A percentile compares a stretch with the other conserved stretches of the same genome.
These are phyloP conservation scores for Proteles cristata DNA, from an alignment of 2,113 vertebrate genomes.

Conservation along the genomic window DNA sequence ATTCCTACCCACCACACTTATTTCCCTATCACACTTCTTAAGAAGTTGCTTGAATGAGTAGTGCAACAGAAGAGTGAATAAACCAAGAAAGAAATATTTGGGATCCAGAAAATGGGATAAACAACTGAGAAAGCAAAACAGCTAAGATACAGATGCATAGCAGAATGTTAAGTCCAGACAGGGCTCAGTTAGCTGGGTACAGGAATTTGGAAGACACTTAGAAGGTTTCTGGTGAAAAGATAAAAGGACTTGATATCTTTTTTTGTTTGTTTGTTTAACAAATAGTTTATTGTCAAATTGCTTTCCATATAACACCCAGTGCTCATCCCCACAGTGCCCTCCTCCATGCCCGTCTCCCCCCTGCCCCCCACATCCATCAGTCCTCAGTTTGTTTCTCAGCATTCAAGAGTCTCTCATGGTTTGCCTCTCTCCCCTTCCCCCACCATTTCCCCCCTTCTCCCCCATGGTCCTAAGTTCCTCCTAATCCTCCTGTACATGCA, in stretches of 20 bases:
- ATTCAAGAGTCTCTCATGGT: no score
- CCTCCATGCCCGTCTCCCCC: no score
- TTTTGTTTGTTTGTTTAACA: no score
- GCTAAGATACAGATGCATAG: background rate
- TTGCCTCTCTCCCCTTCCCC: no score
- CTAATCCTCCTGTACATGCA: no score
- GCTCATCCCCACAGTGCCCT: no score
- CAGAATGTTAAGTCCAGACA: background rate
- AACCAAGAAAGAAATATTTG: background rate
- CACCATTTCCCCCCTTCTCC: no score
- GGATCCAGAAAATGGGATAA: background rate
- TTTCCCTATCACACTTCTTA: background rate
- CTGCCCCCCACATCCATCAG: no score
- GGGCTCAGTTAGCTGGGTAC: background rate
- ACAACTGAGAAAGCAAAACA: background rate
- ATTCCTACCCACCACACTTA: background rate
- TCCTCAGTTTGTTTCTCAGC: no score
- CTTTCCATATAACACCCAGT: no score
- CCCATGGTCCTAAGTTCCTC: no score
- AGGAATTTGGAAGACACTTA: background rate
- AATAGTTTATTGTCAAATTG: no score
- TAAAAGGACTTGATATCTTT: background rate
- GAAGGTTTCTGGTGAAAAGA: background rate
- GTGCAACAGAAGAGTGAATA: background rate
- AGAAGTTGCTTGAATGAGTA: background rate